Evolutionary conservation across 2,888 invertebrate genomes (phyloP).

Genomic region (Aphrophora alni): DNA sequence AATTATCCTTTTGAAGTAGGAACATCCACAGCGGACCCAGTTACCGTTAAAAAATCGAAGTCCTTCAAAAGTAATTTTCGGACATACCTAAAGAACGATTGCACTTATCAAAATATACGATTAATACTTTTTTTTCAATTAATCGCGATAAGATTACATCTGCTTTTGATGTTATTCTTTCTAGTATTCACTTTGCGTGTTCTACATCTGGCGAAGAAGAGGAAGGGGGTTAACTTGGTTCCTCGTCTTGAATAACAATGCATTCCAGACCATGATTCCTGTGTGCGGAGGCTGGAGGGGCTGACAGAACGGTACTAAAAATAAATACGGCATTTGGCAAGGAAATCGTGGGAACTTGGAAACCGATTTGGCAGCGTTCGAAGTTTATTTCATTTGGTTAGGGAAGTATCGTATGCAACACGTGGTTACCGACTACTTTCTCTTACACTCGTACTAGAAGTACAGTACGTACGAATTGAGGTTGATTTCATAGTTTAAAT

Average conservation of each 20-base stretch:
- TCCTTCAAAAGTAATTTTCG: too few species aligned
- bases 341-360: constrained; percentile 32
- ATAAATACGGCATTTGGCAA: constrained; percentile 34
- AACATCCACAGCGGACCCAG: too few species aligned
- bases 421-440: constrained; percentile 14
- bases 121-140: too few species aligned
- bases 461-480: too few species aligned
- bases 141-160: too few species aligned
- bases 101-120: too few species aligned
- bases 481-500: too few species aligned
- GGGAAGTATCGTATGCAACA: constrained; percentile 27
- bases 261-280: too few species aligned
- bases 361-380: constrained; percentile 29
- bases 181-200: background rate
- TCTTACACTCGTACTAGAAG: background rate
- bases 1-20: too few species aligned
- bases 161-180: background rate
- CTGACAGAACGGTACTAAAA: constrained; percentile 33
- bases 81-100: too few species aligned
- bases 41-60: too few species aligned
- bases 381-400: background rate
- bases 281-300: constrained; percentile 10
- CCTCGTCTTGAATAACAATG: background rate
- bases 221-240: background rate
- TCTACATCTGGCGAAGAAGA: too few species aligned